Evolutionary conservation across 2,797 vertebrate species (phyloP), one percentile per base, ranked within the genome.

Genomic region (Bufotes viridis): DNA sequence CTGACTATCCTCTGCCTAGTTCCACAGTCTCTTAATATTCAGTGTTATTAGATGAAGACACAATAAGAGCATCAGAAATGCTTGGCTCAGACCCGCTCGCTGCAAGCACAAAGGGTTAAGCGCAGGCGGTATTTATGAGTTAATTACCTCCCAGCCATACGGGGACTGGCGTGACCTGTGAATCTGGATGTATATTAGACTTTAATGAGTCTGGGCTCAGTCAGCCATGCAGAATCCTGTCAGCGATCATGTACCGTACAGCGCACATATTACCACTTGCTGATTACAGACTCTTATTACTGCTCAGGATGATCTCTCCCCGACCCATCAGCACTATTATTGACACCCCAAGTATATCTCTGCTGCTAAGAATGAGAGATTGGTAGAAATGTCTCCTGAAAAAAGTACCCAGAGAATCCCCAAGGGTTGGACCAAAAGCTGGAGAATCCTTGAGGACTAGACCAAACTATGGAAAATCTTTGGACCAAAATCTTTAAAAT

Each of bases 181-280:
- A 81, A 81, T 75, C 69, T 84, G 70, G 69, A 84, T 87, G 78
- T 81, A 80, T 78, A 81, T 87, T 80, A 80, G 85, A 87, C 61
- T 87, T 87, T 87, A 87, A 87, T 87, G 78, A 87, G 85, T 81
- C 78, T 51, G 65, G 51, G 78, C 78, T 86, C 76, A 79, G 75
- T 78, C 60, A 81, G 85, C 74, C 84, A 78, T 85, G 74, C 74
- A 63, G 74, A 78, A 65, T 63, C 65, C 85, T 72, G 78, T 72
- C 75, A 72, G 65, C 24, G 76, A 78, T 60, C 85, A 63, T 65
- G 51, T 70, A 81, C 85, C 55, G 22, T 81, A 81, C 85, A 80
- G 65, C 78, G 51, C 78, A 58, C 63, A 70, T 87, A 87, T 87
- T 87, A 81, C 63, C n/a, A 69, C 65, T 58, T 67, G 85, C 85